Conservation (phyloP, 92 coral and sea anemone genomes). For the Zoanthus gigantus region DNA sequence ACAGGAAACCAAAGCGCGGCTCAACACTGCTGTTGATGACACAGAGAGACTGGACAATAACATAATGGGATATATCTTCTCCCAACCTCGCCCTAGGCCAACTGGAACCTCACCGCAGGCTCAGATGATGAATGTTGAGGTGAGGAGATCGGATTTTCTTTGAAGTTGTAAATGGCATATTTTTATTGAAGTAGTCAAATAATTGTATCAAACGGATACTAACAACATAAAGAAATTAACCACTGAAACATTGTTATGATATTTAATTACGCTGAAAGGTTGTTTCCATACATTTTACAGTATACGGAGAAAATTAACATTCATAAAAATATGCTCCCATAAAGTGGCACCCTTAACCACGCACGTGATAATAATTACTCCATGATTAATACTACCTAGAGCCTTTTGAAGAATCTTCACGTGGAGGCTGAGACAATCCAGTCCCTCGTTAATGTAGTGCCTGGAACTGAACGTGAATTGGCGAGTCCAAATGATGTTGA, state of each 20-base stretch:
- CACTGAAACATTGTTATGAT: too few relatives aligned
- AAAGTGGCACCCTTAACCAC: too few relatives aligned
- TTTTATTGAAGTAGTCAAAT: too few relatives aligned
- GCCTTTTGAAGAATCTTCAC: conserved; percentile 80
- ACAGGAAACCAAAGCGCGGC: conserved; percentile 77
- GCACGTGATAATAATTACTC: not conserved
- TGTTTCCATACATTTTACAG: too few relatives aligned
- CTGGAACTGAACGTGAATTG: conserved; percentile 59
- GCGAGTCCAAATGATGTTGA: conserved; percentile 59
- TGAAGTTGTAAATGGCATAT: not conserved
- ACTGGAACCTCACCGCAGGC: conserved; percentile 61
- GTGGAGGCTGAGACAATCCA: conserved; percentile 94
- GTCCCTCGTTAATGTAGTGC: conserved; percentile 82
- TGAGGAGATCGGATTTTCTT: conserved; percentile 8
- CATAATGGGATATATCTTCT: conserved; percentile 73
- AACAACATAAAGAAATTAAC: too few relatives aligned
- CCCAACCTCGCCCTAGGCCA: conserved; percentile 64
- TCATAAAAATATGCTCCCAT: too few relatives aligned
- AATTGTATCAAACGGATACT: too few relatives aligned
- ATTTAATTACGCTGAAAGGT: too few relatives aligned
- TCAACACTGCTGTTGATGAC: conserved; percentile 74
- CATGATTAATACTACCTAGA: conserved; percentile 48
- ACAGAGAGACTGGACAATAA: conserved; percentile 77
- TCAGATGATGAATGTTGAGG: conserved; percentile 76
- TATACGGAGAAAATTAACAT: too few relatives aligned